A percentile compares a stretch with the other conserved stretches of the same genome.
Conservation (phyloP, 2,797 vertebrate species). For the Gallinago solitaria region DNA sequence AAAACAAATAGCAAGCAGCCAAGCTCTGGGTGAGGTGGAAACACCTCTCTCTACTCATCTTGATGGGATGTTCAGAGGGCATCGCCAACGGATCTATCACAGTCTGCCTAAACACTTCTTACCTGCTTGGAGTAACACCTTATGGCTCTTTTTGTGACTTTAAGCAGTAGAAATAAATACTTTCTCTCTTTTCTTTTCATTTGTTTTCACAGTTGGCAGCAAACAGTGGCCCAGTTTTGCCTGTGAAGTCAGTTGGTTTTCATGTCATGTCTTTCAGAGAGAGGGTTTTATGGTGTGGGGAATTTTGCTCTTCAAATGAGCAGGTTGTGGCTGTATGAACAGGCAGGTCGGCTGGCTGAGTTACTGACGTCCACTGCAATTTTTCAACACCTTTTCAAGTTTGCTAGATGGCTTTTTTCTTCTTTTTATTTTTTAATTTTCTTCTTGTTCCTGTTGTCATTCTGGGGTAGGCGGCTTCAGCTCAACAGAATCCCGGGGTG, state of each 20-base stretch:
- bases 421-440: no score
- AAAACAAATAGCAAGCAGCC: slow-evolving; percentile 3
- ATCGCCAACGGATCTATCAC: neutral
- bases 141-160: neutral
- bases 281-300: neutral
- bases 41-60: neutral
- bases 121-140: neutral
- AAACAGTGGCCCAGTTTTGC: neutral
- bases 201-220: neutral
- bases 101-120: neutral
- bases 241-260: neutral
- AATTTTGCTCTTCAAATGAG: neutral
- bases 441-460: neutral
- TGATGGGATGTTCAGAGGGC: neutral
- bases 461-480: neutral
- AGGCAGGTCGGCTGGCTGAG: neutral
- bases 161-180: neutral
- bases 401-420: neutral
- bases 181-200: neutral
- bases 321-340: neutral
- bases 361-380: neutral
- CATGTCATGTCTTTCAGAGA: neutral
- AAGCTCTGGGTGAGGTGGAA: neutral
- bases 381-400: neutral
- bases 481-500: neutral